These are phyloP conservation scores for Sphaerophoria rueppellii DNA, from an alignment of 2,888 invertebrate genomes.

Conservation along the genomic window DNA sequence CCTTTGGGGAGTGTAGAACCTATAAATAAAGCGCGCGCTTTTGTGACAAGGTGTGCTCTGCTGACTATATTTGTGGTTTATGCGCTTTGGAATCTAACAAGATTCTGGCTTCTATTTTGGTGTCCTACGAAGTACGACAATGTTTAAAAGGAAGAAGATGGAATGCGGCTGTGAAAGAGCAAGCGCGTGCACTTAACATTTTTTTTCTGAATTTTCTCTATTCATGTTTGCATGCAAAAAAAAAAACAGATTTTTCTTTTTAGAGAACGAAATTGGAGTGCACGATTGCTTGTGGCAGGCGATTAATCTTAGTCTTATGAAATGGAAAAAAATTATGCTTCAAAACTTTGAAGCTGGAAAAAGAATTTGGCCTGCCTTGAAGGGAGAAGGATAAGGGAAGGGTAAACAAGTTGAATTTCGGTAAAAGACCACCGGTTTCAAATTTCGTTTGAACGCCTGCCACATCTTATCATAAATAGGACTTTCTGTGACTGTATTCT, in stretches of 20 bases:
- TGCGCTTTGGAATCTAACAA: constrained; percentile 34
- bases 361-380: constrained; percentile 3
- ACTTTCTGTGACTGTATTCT: too few species aligned
- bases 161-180: constrained; percentile 67
- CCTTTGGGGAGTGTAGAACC: constrained; percentile 42
- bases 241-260: constrained; percentile 4
- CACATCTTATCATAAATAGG: too few species aligned
- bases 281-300: constrained; percentile 9
- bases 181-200: constrained; percentile 51
- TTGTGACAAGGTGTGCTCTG: constrained; percentile 64
- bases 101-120: constrained; percentile 61
- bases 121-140: not conserved
- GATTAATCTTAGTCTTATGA: not conserved
- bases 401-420: too few species aligned
- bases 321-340: not conserved
- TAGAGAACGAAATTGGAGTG: constrained; percentile 39
- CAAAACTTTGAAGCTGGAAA: constrained; percentile 11
- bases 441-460: too few species aligned
- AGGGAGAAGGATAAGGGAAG: constrained; percentile 2
- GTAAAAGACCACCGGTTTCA: too few species aligned
- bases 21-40: constrained; percentile 68
- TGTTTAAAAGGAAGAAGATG: constrained; percentile 25
- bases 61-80: constrained; percentile 9
- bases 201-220: constrained; percentile 43
- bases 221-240: constrained; percentile 45